Conservation (phyloP, 2,797 vertebrate species). For the Carduelis carduelis region DNA sequence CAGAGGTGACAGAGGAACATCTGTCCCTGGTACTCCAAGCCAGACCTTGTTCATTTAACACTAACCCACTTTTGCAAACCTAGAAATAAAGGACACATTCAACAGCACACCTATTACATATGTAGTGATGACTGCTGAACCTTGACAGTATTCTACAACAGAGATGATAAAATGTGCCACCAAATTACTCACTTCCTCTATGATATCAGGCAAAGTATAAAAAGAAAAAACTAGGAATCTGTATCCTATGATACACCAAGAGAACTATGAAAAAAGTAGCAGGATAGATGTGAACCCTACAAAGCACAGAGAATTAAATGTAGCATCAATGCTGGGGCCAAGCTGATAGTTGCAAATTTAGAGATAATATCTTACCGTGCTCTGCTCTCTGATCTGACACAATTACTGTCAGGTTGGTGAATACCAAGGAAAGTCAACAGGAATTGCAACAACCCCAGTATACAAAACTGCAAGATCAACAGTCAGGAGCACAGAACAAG, state of each 20-base stretch:
- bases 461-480: neutral
- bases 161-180: neutral
- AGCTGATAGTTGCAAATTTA: neutral
- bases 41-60: neutral
- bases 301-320: fast-evolving
- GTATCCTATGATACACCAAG: neutral
- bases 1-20: neutral
- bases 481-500: neutral
- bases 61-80: neutral
- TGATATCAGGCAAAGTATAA: neutral
- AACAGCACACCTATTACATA: neutral
- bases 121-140: neutral
- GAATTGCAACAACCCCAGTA: neutral
- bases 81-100: neutral
- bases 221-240: neutral
- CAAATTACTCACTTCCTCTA: neutral
- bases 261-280: neutral
- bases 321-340: fast-evolving
- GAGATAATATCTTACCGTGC: neutral
- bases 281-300: neutral
- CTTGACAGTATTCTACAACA: neutral
- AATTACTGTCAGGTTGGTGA: fast-evolving
- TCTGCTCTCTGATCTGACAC: neutral
- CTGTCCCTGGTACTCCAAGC: neutral
- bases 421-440: neutral